Evolutionary conservation across 2,797 vertebrate species (phyloP).

Genomic region (Gymnopithys bicolor): DNA sequence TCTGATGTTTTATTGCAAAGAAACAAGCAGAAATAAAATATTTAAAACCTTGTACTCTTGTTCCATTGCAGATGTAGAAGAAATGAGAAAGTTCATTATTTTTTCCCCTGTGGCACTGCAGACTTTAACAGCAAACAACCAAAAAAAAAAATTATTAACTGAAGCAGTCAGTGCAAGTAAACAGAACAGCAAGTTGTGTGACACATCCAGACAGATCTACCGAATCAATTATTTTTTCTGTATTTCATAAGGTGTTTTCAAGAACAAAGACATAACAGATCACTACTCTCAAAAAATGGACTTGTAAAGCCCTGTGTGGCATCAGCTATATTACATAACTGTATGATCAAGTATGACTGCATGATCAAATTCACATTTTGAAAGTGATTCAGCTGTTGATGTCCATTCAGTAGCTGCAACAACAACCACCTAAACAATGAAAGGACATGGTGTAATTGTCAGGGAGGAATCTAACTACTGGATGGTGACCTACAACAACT

Average conservation of each 20-base stretch:
- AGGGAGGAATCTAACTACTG: background rate
- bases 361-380: background rate
- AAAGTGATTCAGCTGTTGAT: background rate
- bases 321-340: background rate
- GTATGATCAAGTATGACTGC: background rate
- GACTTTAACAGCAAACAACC: background rate
- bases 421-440: background rate
- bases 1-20: background rate
- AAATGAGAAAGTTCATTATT: background rate
- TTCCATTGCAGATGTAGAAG: background rate
- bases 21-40: constrained; percentile 2
- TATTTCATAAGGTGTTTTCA: background rate
- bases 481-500: background rate
- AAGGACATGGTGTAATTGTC: background rate
- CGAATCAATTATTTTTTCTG: background rate
- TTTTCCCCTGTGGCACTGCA: background rate
- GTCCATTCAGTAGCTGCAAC: background rate
- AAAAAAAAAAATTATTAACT: background rate
- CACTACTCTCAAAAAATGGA: background rate
- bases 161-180: background rate
- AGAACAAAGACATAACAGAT: background rate
- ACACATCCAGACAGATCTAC: background rate
- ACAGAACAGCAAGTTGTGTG: background rate
- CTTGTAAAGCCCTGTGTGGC: background rate
- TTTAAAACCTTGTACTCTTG: background rate